A percentile compares a stretch with the other conserved stretches of the same genome.
These are phyloP conservation scores for Clarias magur DNA, from an alignment of 2,113 vertebrate genomes.

Conservation along the genomic window DNA sequence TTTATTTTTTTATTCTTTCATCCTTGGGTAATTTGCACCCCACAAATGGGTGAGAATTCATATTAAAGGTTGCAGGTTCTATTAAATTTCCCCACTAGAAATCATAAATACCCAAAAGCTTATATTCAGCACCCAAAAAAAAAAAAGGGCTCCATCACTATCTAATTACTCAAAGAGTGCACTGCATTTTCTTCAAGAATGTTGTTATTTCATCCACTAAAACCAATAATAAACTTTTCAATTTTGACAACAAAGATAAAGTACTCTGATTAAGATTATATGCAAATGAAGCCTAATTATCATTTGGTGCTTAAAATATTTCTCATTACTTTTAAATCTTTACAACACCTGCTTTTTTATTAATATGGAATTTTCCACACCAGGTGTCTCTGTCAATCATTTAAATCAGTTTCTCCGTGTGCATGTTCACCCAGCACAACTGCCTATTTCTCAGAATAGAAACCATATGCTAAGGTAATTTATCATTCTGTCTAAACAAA, in stretches of 20 bases:
- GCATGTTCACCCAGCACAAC: constrained; percentile 24
- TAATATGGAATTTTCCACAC: constrained; percentile 32
- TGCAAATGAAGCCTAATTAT: constrained; percentile 45
- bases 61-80: background rate
- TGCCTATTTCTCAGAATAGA: constrained; percentile 48
- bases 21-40: background rate
- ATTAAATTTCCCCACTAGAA: background rate
- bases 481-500: constrained; percentile 51
- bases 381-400: constrained; percentile 51
- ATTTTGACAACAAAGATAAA: constrained; percentile 38
- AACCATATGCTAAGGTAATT: constrained; percentile 49
- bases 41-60: background rate
- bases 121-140: background rate
- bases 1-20: background rate
- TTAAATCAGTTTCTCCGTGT: constrained; percentile 39
- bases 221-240: constrained; percentile 24
- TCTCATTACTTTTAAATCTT: constrained; percentile 47
- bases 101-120: background rate
- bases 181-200: background rate
- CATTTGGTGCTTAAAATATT: constrained; percentile 49
- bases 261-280: constrained; percentile 29
- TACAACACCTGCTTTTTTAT: constrained; percentile 44
- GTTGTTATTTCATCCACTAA: constrained; percentile 9
- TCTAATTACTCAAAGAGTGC: background rate
- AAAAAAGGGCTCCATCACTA: background rate